Percentiles rank a stretch among this genome's conserved stretches.
Conservation (phyloP, 1,140 invertebrate species). For the Caenorhabditis inopinata region DNA sequence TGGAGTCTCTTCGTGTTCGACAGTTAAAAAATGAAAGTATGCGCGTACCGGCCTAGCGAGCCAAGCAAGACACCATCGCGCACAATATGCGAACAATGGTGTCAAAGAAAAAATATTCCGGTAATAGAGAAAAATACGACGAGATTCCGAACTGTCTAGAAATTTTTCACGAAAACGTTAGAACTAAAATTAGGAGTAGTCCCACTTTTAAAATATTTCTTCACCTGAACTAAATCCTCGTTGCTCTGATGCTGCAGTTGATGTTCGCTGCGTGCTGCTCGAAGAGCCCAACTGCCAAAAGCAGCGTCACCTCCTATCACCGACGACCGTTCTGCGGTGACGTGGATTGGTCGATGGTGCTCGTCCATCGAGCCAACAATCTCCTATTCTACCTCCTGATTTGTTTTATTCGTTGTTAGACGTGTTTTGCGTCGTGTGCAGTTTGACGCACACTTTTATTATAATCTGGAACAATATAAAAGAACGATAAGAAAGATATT, state of each 20-base stretch:
- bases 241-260: conserved; percentile 12
- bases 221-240: conserved; percentile 4
- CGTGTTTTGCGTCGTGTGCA: not conserved
- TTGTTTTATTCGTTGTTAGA: conserved; percentile 1
- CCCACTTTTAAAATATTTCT: too few relatives aligned
- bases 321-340: conserved; percentile 9
- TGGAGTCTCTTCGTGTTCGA: too few relatives aligned
- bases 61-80: too few relatives aligned
- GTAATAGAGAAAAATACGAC: too few relatives aligned
- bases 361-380: conserved; percentile 6
- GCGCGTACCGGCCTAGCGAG: too few relatives aligned
- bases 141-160: too few relatives aligned
- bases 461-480: not conserved
- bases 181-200: too few relatives aligned
- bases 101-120: too few relatives aligned
- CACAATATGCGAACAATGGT: too few relatives aligned
- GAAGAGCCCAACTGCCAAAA: conserved; percentile 12
- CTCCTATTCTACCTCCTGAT: not conserved
- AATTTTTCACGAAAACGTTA: too few relatives aligned
- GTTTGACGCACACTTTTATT: conserved; percentile 25
- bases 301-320: conserved; percentile 27
- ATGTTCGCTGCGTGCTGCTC: conserved; percentile 10
- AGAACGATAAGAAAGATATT: too few relatives aligned
- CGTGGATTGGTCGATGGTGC: conserved; percentile 13
- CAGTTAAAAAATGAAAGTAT: too few relatives aligned